phyloP scores from a whole-genome alignment of 2,113 vertebrate species.

The Theristicus caerulescens region DNA sequence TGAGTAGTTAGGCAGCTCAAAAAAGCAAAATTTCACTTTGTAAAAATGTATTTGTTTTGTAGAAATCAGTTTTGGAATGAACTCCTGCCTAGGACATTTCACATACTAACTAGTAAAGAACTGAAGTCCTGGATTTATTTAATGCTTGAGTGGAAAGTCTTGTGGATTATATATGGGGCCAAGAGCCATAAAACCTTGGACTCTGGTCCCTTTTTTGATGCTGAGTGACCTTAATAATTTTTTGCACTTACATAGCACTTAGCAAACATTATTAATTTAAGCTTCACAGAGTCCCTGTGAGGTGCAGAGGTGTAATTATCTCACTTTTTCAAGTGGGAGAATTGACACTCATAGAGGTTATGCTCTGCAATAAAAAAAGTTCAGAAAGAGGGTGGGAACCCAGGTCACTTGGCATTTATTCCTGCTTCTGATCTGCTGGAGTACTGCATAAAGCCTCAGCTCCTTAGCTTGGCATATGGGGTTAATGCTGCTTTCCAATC shows the following conservation, averaged over 20 bases:
- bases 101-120: neutral
- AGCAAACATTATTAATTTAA: slow-evolving; percentile 37
- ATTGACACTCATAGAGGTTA: neutral
- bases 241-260: slow-evolving; percentile 4
- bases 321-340: slow-evolving; percentile 16
- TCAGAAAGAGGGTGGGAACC: neutral
- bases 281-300: neutral
- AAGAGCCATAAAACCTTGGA: neutral
- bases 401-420: neutral
- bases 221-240: slow-evolving; percentile 19
- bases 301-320: slow-evolving; percentile 22
- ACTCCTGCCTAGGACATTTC: neutral
- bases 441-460: neutral
- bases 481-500: neutral
- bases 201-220: neutral
- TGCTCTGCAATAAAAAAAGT: slow-evolving; percentile 9
- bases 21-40: neutral
- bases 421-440: neutral
- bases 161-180: neutral
- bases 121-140: neutral
- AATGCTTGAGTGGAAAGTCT: neutral
- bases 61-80: neutral
- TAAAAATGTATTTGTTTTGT: neutral
- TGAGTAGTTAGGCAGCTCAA: neutral
- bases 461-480: neutral